Evolutionary conservation across 2,888 invertebrate species (phyloP).

Genomic region (Eumerus sabulonum): DNA sequence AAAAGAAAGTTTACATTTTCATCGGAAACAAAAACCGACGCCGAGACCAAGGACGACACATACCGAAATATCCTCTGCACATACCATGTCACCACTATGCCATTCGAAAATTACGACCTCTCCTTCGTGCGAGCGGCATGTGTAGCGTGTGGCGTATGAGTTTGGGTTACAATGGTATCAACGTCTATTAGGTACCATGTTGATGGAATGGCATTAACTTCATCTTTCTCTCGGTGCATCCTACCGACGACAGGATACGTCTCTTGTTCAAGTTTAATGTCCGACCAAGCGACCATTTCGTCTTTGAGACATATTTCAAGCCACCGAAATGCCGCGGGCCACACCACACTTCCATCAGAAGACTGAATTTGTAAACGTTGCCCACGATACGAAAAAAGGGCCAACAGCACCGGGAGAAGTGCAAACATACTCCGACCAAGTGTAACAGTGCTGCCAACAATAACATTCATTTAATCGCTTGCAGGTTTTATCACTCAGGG

Average conservation of each 20-base stretch:
- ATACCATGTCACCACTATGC: slow-evolving; percentile 11
- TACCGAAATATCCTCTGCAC: slow-evolving; percentile 13
- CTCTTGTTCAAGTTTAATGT: slow-evolving; percentile 24
- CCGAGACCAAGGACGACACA: not conserved
- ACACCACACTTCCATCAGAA: slow-evolving; percentile 34
- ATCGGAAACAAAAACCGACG: slow-evolving; percentile 1
- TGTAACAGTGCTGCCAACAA: slow-evolving; percentile 37
- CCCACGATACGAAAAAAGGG: no score
- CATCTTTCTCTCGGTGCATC: slow-evolving; percentile 28
- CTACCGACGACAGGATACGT: slow-evolving; percentile 15
- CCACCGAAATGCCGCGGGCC: slow-evolving; percentile 10
- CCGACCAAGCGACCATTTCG: slow-evolving; percentile 27
- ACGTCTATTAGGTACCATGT: slow-evolving; percentile 22
- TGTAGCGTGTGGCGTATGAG: no score
- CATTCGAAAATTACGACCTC: slow-evolving; percentile 29
- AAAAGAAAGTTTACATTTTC: slow-evolving; percentile 26
- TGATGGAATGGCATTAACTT: slow-evolving; percentile 46
- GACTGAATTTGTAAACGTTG: not conserved
- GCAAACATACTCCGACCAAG: not conserved
- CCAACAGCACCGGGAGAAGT: not conserved
- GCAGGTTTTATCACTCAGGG: slow-evolving; percentile 52
- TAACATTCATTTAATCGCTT: slow-evolving; percentile 54
- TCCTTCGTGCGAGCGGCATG: not conserved
- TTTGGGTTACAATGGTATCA: slow-evolving; percentile 19
- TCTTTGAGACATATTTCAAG: slow-evolving; percentile 34